A percentile compares a stretch with the other conserved stretches of the same genome.
Evolutionary conservation across 2,113 vertebrate genomes (phyloP).

Genomic region (Brachypodius melanocephalos): DNA sequence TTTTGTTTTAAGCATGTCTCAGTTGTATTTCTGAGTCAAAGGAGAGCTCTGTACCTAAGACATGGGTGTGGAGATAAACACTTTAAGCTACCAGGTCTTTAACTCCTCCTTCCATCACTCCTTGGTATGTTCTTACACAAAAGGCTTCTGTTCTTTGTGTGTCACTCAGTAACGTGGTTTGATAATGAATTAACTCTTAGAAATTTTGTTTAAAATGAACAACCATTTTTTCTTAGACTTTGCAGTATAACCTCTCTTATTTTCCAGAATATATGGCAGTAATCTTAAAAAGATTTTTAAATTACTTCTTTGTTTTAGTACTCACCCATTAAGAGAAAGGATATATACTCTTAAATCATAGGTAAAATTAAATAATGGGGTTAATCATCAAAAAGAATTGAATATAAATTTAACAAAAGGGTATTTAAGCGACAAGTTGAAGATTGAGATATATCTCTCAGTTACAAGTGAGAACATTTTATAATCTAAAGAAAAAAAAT

Average conservation of each 20-base stretch:
- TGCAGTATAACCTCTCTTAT: background rate
- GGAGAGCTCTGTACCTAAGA: background rate
- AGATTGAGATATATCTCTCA: background rate
- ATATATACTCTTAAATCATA: background rate
- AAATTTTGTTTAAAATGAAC: background rate
- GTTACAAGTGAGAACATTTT: background rate
- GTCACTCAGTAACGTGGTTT: background rate
- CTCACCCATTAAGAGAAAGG: background rate
- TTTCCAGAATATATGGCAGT: background rate
- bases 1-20: background rate
- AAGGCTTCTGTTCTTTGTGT: background rate
- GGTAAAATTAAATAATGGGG: background rate
- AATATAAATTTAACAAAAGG: background rate
- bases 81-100: background rate
- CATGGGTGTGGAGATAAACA: background rate
- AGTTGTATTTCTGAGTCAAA: background rate
- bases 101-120: background rate
- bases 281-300: background rate
- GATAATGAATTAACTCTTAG: background rate
- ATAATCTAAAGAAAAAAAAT: background rate
- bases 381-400: background rate
- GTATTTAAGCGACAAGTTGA: background rate
- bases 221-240: background rate
- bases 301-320: background rate
- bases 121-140: rapidly evolving